A percentile compares a stretch with the other conserved stretches of the same genome.
phyloP scores from a whole-genome alignment of 2,797 vertebrate species.

The Tokudaia muenninki region DNA sequence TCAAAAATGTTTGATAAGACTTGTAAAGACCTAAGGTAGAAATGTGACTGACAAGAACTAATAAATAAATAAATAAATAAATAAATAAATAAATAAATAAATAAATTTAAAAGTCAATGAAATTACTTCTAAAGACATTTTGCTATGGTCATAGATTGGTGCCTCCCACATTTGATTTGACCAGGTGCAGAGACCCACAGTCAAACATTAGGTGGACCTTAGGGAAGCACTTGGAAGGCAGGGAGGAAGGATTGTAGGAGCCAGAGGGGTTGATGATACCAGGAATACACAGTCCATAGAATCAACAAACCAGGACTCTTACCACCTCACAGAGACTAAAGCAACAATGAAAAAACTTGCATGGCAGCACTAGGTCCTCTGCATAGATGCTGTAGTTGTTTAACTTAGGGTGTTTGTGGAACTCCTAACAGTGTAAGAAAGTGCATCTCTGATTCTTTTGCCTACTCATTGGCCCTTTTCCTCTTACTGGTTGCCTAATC shows the following conservation, averaged over 20 bases:
- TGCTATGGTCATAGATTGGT: background rate
- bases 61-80: background rate
- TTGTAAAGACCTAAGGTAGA: background rate
- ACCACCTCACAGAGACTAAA: background rate
- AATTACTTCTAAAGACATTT: too few relatives aligned
- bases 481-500: background rate
- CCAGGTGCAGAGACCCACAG: background rate
- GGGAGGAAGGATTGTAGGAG: background rate
- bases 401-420: background rate
- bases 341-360: background rate
- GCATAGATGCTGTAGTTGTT: background rate
- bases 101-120: too few relatives aligned
- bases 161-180: background rate
- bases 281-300: background rate
- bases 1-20: background rate
- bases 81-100: too few relatives aligned
- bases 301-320: background rate
- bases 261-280: too few relatives aligned
- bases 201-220: background rate
- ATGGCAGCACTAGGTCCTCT: background rate
- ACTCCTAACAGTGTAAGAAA: background rate
- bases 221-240: background rate
- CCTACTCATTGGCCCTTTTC: background rate
- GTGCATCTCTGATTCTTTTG: background rate
- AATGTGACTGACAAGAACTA: too few relatives aligned